A percentile compares a stretch with the other conserved stretches of the same genome.
phyloP scores from a whole-genome alignment of 2,113 vertebrate species.

The Oryctolagus cuniculus region DNA sequence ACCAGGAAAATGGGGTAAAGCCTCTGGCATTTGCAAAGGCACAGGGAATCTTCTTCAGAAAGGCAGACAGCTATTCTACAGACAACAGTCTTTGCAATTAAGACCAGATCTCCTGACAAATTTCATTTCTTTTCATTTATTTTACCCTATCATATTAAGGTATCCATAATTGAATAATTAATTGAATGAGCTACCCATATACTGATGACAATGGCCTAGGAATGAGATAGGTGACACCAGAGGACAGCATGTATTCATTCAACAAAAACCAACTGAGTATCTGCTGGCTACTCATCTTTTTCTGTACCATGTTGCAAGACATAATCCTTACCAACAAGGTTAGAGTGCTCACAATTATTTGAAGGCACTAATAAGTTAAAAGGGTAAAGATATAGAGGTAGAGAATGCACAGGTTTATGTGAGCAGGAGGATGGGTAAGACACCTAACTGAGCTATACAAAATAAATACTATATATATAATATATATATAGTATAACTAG shows the following conservation, averaged over 20 bases:
- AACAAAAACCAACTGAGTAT: neutral
- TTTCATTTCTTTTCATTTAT: neutral
- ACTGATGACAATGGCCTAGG: neutral
- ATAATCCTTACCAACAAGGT: neutral
- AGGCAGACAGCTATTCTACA: neutral
- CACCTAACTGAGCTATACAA: neutral
- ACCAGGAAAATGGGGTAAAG: neutral
- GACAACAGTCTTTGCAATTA: slow-evolving; percentile 21
- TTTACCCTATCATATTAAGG: neutral
- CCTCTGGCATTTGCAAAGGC: neutral
- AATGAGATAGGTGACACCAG: neutral
- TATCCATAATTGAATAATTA: neutral
- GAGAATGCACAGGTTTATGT: neutral
- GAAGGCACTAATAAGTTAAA: neutral
- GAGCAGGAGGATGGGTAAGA: neutral
- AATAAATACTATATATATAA: too few relatives aligned
- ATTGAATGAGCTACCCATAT: neutral
- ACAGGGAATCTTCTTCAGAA: neutral
- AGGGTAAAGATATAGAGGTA: neutral
- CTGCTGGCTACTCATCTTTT: neutral
- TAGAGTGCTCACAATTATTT: neutral
- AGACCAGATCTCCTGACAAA: neutral
- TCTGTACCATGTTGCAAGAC: neutral
- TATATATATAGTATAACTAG: too few relatives aligned
- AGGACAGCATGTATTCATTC: neutral